phyloP scores from a whole-genome alignment of 2,888 invertebrate species.

The Agonopterix arenella region DNA sequence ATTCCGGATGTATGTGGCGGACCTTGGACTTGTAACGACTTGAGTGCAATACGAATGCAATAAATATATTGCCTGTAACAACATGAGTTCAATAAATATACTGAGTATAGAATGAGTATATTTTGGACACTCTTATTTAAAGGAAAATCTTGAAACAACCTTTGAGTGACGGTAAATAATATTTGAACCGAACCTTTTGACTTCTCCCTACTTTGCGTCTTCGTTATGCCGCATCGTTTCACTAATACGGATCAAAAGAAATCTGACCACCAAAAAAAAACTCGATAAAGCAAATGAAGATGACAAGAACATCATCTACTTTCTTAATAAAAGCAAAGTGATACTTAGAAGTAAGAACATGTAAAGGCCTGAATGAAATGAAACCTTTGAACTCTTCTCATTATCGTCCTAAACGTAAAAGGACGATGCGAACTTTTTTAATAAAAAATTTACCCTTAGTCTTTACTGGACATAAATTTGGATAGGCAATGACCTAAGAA shows the following conservation, averaged over 20 bases:
- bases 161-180: background rate
- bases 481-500: slow-evolving; percentile 42
- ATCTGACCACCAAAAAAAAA: background rate
- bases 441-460: slow-evolving; percentile 51
- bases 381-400: slow-evolving; percentile 27
- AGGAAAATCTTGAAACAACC: too few relatives aligned
- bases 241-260: slow-evolving; percentile 3
- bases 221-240: slow-evolving; percentile 32
- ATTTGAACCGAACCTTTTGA: background rate
- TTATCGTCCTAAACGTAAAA: slow-evolving; percentile 27
- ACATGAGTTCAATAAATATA: too few relatives aligned
- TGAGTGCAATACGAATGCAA: too few relatives aligned
- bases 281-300: background rate
- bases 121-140: too few relatives aligned
- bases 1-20: too few relatives aligned
- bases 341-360: background rate
- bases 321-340: background rate
- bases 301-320: background rate
- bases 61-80: too few relatives aligned
- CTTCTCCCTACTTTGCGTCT: slow-evolving; percentile 11
- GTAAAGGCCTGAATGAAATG: slow-evolving; percentile 3
- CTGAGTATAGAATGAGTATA: too few relatives aligned
- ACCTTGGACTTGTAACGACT: too few relatives aligned
- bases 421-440: slow-evolving; percentile 53
- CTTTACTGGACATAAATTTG: slow-evolving; percentile 49